A percentile compares a stretch with the other conserved stretches of the same genome.
Conservation (phyloP, 2,888 invertebrate genomes). For the Teleiodes luculella region DNA sequence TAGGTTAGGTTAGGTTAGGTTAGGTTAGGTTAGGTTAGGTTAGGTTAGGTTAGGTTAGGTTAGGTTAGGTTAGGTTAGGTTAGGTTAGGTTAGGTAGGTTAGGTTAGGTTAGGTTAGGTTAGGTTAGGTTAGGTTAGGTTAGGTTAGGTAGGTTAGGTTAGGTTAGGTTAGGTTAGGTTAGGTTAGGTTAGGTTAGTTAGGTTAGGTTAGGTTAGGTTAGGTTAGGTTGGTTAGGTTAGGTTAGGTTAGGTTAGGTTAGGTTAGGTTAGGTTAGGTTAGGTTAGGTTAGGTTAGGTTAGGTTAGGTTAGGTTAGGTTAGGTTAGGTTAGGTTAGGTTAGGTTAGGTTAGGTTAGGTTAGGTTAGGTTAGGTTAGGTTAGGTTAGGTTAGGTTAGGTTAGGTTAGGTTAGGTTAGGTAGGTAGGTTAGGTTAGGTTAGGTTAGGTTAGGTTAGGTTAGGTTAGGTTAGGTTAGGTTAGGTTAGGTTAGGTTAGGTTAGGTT, state of each 20-base stretch:
- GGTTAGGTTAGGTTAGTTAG: constrained; percentile 20
- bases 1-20: constrained; percentile 15
- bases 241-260: constrained; percentile 19
- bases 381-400: constrained; percentile 20
- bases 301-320: constrained; percentile 19
- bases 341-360: constrained; percentile 16
- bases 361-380: constrained; percentile 21
- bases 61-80: constrained; percentile 20
- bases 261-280: constrained; percentile 20
- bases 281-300: constrained; percentile 20
- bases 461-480: constrained; percentile 34
- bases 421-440: too few species aligned
- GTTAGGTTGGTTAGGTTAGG: constrained; percentile 19
- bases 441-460: constrained; percentile 28
- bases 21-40: constrained; percentile 15
- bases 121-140: constrained; percentile 18
- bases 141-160: constrained; percentile 21
- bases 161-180: constrained; percentile 22
- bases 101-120: constrained; percentile 20
- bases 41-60: constrained; percentile 26
- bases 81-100: constrained; percentile 20
- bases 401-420: constrained; percentile 20
- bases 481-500: constrained; percentile 35
- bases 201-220: constrained; percentile 21
- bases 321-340: constrained; percentile 17